Percentiles rank a stretch among this genome's conserved stretches.
These are phyloP conservation scores for Diplolepis rosae DNA, from an alignment of 2,888 invertebrate genomes.

Conservation along the genomic window DNA sequence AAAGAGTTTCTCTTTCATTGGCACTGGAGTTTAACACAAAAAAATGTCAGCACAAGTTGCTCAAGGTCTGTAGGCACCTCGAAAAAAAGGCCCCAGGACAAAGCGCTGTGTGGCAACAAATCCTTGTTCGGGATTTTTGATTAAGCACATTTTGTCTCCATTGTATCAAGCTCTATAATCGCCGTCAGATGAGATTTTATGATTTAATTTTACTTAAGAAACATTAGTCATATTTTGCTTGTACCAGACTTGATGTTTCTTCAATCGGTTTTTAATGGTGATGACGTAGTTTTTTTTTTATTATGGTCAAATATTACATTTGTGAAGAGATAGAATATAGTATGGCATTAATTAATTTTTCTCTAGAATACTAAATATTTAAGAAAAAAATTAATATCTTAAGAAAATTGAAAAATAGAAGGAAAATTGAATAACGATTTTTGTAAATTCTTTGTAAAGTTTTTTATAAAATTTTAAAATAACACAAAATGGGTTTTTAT, in stretches of 20 bases:
- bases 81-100: neutral
- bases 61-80: neutral
- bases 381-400: too few relatives aligned
- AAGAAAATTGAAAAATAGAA: too few relatives aligned
- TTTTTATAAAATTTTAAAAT: too few relatives aligned
- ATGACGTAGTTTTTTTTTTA: neutral
- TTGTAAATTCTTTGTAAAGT: too few relatives aligned
- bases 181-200: neutral
- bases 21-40: constrained; percentile 6
- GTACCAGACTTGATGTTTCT: neutral
- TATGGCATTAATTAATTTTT: too few relatives aligned
- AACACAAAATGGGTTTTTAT: too few relatives aligned
- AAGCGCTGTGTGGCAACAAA: constrained; percentile 18
- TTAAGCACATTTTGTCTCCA: neutral
- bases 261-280: neutral
- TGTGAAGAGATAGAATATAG: neutral
- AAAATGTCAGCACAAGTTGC: constrained; percentile 13
- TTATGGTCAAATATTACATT: neutral
- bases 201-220: constrained; percentile 3
- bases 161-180: constrained; percentile 2
- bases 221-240: constrained; percentile 1
- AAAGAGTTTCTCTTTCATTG: constrained; percentile 1
- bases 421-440: too few relatives aligned
- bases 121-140: constrained; percentile 8
- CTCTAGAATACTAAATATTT: too few relatives aligned